These are phyloP conservation scores for Sphaeramia orbicularis DNA, from an alignment of 2,797 vertebrate genomes.

Conservation along the genomic window DNA sequence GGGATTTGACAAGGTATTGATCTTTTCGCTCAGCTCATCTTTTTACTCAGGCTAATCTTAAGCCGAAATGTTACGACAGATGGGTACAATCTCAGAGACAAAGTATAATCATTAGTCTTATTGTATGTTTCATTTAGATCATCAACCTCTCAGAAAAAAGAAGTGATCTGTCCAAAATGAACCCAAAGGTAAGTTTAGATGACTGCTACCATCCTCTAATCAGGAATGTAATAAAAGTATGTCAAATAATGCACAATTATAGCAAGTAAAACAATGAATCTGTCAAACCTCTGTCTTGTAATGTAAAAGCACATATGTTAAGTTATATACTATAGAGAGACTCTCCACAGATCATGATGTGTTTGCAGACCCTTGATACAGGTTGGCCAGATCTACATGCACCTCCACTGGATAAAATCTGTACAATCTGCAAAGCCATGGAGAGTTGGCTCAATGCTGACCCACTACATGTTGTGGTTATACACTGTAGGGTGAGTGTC, in stretches of 20 bases:
- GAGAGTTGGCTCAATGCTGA: slow-evolving; percentile 94
- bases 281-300: slow-evolving; percentile 19
- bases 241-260: too few species aligned
- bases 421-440: slow-evolving; percentile 97
- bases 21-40: slow-evolving; percentile 22
- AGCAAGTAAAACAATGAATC: not conserved
- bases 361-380: slow-evolving; percentile 91
- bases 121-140: slow-evolving; percentile 82
- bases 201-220: not conserved
- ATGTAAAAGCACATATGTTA: not conserved
- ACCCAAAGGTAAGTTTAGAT: slow-evolving; percentile 89
- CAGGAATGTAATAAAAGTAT: not conserved
- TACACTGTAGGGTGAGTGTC: slow-evolving; percentile 93
- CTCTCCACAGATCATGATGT: slow-evolving; percentile 28
- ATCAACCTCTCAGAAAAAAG: slow-evolving; percentile 96
- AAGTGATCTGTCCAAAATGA: slow-evolving; percentile 93
- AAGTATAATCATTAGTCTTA: slow-evolving; percentile 17
- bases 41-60: slow-evolving; percentile 2
- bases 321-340: not conserved
- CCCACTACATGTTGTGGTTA: slow-evolving; percentile 93
- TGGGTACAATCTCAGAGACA: not conserved
- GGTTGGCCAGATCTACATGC: slow-evolving; percentile 97
- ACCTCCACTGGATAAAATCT: slow-evolving; percentile 94
- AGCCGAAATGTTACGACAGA: not conserved
- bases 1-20: slow-evolving; percentile 34